Conservation (phyloP, 2,888 invertebrate genomes). For the Agrotis clavis region DNA sequence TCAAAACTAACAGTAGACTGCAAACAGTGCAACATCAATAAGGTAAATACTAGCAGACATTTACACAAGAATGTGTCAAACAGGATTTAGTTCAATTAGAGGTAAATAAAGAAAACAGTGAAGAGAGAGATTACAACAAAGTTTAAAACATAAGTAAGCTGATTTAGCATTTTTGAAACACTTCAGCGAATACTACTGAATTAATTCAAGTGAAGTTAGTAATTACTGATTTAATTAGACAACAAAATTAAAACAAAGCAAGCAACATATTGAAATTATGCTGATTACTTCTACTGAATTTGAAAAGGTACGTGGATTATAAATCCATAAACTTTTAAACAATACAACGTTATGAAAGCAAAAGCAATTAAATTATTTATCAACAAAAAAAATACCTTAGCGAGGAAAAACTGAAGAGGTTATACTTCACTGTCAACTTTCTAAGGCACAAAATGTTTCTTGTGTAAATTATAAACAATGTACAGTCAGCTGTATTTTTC, state of each 20-base stretch:
- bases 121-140: background rate
- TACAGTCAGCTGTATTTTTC: slow-evolving; percentile 65
- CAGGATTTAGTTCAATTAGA: background rate
- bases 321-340: slow-evolving; percentile 22
- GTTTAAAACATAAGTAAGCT: slow-evolving; percentile 2
- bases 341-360: slow-evolving; percentile 34
- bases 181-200: no score
- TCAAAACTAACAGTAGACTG: slow-evolving; percentile 34
- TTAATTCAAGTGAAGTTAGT: background rate
- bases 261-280: background rate
- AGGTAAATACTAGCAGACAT: slow-evolving; percentile 23
- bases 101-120: slow-evolving; percentile 8
- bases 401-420: slow-evolving; percentile 35
- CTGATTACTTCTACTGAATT: slow-evolving; percentile 22
- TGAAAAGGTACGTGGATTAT: slow-evolving; percentile 21
- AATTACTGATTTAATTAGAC: background rate
- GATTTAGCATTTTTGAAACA: slow-evolving; percentile 5
- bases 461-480: slow-evolving; percentile 67
- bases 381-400: slow-evolving; percentile 67
- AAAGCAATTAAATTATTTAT: slow-evolving; percentile 23
- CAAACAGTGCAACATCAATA: slow-evolving; percentile 36
- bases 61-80: slow-evolving; percentile 20
- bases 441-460: slow-evolving; percentile 68
- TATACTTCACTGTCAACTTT: slow-evolving; percentile 64
- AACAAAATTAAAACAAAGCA: slow-evolving; percentile 10